Evolutionary conservation across 2,797 vertebrate species (phyloP).

Genomic region (Mormyrus proboscirostris): DNA sequence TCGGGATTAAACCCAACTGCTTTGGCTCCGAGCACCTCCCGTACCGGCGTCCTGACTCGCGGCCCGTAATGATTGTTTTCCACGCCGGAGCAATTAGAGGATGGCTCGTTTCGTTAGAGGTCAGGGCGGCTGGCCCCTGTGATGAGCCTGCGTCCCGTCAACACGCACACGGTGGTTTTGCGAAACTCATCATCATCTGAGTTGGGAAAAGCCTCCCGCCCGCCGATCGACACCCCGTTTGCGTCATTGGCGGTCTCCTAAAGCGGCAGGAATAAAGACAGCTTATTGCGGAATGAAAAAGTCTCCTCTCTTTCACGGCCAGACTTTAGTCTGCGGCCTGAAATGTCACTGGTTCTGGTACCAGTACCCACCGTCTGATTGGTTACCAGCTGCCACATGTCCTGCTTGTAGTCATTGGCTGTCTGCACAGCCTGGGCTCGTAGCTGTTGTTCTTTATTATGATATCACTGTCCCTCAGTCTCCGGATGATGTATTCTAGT

Average conservation of each 20-base stretch:
- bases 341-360: neutral
- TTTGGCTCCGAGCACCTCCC: neutral
- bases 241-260: slow-evolving; percentile 57
- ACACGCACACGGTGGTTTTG: slow-evolving; percentile 58
- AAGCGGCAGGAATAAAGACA: slow-evolving; percentile 49
- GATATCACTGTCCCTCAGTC: neutral
- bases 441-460: neutral
- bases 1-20: neutral
- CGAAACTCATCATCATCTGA: slow-evolving; percentile 33
- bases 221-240: slow-evolving; percentile 49
- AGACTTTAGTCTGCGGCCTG: neutral
- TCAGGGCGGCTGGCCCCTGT: slow-evolving; percentile 54
- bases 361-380: neutral
- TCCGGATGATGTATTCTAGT: neutral
- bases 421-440: neutral
- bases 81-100: slow-evolving; percentile 53
- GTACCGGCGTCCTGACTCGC: slow-evolving; percentile 47
- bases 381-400: neutral
- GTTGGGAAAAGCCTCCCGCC: neutral
- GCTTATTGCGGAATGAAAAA: slow-evolving; percentile 41
- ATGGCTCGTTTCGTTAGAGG: slow-evolving; percentile 62
- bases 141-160: slow-evolving; percentile 50
- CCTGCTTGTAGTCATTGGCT: neutral
- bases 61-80: slow-evolving; percentile 73
- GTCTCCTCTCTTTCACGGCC: slow-evolving; percentile 2